Conservation (phyloP, 2,113 vertebrate species). For the Rousettus leschenaultii region DNA sequence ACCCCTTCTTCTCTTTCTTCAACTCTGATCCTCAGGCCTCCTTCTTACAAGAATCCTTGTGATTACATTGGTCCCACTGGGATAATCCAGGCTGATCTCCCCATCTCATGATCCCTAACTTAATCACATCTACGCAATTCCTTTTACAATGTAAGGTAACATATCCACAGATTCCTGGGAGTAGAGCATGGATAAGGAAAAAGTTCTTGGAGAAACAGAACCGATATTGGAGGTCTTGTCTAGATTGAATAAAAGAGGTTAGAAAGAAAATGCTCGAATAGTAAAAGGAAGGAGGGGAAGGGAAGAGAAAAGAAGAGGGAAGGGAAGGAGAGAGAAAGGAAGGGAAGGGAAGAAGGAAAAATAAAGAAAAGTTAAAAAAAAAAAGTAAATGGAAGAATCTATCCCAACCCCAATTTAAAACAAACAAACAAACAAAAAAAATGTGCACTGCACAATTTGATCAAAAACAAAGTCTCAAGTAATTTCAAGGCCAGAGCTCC, state of each 20-base stretch:
- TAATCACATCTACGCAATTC: background rate
- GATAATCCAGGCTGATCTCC: background rate
- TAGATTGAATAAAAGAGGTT: background rate
- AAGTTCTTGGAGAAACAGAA: background rate
- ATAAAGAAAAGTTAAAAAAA: background rate
- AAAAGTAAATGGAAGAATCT: background rate
- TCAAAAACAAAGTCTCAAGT: background rate
- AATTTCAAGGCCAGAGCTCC: background rate
- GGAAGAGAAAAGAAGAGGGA: too few species aligned
- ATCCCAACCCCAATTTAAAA: fast-evolving
- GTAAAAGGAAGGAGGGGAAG: background rate
- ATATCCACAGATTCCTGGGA: background rate
- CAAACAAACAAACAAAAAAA: background rate
- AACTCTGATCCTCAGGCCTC: background rate
- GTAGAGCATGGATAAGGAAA: background rate
- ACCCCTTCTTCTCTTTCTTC: background rate
- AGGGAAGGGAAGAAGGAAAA: background rate
- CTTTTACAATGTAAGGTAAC: background rate
- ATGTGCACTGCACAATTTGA: background rate
- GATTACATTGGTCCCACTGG: background rate
- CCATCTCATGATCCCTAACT: background rate
- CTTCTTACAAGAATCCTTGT: background rate
- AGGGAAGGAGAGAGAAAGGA: background rate
- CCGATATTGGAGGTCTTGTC: background rate
- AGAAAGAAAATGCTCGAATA: background rate